Evolutionary conservation across 2,113 vertebrate genomes (phyloP).

Genomic region (Takifugu flavidus): DNA sequence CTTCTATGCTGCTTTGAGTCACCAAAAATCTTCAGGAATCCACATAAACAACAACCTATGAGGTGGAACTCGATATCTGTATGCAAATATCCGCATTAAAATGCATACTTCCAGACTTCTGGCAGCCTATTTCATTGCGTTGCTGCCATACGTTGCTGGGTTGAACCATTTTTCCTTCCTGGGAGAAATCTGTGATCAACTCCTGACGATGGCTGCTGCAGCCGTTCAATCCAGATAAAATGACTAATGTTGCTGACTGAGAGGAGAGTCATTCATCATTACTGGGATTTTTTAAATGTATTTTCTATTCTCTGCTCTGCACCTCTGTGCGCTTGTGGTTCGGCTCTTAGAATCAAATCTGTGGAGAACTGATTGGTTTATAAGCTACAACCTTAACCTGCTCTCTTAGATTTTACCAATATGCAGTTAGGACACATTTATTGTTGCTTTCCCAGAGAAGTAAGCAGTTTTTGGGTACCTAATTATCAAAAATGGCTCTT

Average conservation of each 20-base stretch:
- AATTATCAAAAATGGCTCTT: not conserved
- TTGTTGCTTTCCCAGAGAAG: no score
- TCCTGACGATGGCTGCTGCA: not conserved
- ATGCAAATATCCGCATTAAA: no score
- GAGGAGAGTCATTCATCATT: not conserved
- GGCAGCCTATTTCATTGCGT: no score
- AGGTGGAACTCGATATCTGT: no score
- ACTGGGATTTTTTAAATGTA: not conserved
- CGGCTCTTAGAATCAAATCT: not conserved
- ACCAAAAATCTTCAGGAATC: no score
- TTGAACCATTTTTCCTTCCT: not conserved
- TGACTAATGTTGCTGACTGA: not conserved
- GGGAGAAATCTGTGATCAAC: not conserved
- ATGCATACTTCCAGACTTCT: no score
- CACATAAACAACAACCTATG: no score
- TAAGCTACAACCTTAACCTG: no score
- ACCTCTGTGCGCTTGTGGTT: not conserved
- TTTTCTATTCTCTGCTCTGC: not conserved
- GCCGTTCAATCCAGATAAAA: not conserved
- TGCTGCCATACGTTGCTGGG: conserved; percentile 2
- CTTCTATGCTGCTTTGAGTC: no score
- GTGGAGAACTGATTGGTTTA: not conserved
- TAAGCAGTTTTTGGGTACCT: no score
- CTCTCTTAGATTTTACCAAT: no score
- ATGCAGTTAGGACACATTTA: no score